A percentile compares a stretch with the other conserved stretches of the same genome.
phyloP scores from a whole-genome alignment of 2,888 invertebrate genomes.

The Branchellion lobata region DNA sequence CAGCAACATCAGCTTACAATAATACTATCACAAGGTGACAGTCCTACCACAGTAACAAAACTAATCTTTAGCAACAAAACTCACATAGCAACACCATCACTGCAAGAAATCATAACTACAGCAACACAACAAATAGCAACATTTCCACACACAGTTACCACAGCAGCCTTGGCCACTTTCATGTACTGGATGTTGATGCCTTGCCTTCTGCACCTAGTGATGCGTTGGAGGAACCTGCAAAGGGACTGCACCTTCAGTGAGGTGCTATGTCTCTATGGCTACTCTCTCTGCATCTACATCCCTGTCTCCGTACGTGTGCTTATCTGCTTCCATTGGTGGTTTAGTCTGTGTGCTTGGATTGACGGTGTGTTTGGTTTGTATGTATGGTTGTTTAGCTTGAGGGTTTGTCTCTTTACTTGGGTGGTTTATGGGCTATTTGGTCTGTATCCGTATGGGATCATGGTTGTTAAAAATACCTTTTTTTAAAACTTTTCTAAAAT shows the following conservation, averaged over 20 bases:
- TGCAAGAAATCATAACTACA: too few relatives aligned
- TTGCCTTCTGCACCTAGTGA: constrained; percentile 76
- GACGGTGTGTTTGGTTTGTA: too few relatives aligned
- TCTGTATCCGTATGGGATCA: too few relatives aligned
- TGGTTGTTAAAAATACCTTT: too few relatives aligned
- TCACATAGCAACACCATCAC: not conserved
- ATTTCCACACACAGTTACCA: constrained; percentile 70
- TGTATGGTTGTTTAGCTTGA: too few relatives aligned
- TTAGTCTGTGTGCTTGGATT: not conserved
- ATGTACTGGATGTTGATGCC: constrained; percentile 86
- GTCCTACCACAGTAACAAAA: too few relatives aligned
- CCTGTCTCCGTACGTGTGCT: constrained; percentile 73
- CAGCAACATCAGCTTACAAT: too few relatives aligned
- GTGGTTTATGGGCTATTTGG: too few relatives aligned
- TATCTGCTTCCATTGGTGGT: not conserved
- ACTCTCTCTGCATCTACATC: constrained; percentile 88
- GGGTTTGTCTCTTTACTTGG: too few relatives aligned
- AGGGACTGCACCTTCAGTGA: constrained; percentile 71
- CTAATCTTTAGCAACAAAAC: too few relatives aligned
- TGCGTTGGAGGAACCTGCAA: constrained; percentile 75
- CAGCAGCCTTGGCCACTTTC: constrained; percentile 85
- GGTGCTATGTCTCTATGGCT: constrained; percentile 89
- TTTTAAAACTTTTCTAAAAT: too few relatives aligned
- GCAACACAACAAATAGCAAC: not conserved
- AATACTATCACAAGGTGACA: too few relatives aligned